Evolutionary conservation across 2,888 invertebrate genomes (phyloP).

Genomic region (Scaptomyza tumidula): DNA sequence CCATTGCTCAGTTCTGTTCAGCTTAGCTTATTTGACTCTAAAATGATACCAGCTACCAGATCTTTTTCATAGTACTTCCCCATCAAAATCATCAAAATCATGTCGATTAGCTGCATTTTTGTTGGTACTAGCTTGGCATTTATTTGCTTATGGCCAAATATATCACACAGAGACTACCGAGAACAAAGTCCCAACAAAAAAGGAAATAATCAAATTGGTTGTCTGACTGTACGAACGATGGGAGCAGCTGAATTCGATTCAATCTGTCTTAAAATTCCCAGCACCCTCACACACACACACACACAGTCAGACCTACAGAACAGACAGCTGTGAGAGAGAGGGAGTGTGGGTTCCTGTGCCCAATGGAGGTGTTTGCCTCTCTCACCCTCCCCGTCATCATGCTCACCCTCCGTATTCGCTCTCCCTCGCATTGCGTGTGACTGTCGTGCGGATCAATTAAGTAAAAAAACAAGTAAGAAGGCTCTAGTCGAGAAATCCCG

Average conservation of each 20-base stretch:
- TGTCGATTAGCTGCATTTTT: conserved; percentile 17
- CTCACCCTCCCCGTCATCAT: conserved; percentile 44
- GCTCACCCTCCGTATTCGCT: conserved; percentile 20
- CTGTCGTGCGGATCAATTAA: conserved; percentile 65
- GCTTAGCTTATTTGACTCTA: conserved; percentile 11
- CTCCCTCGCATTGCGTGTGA: conserved; percentile 4
- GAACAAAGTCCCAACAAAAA: conserved; percentile 20
- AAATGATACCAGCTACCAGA: conserved; percentile 27
- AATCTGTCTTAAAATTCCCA: conserved; percentile 16
- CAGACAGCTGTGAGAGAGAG: conserved; percentile 25
- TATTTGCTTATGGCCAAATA: conserved; percentile 50
- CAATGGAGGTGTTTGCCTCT: conserved; percentile 47
- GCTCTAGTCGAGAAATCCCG: no score
- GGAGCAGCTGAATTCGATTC: conserved; percentile 23
- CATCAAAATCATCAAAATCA: neutral
- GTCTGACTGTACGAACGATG: conserved; percentile 56
- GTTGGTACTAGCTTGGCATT: conserved; percentile 4
- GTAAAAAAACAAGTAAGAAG: no score
- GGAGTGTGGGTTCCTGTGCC: conserved; percentile 24
- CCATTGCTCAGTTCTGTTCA: conserved; percentile 5
- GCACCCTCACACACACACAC: conserved; percentile 44
- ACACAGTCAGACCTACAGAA: neutral
- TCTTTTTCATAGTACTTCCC: neutral
- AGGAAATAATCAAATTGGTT: conserved; percentile 51
- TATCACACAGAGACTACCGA: conserved; percentile 25